Evolutionary conservation across 1,140 invertebrate species (phyloP).

Genomic region (Agraylea sexmaculata): DNA sequence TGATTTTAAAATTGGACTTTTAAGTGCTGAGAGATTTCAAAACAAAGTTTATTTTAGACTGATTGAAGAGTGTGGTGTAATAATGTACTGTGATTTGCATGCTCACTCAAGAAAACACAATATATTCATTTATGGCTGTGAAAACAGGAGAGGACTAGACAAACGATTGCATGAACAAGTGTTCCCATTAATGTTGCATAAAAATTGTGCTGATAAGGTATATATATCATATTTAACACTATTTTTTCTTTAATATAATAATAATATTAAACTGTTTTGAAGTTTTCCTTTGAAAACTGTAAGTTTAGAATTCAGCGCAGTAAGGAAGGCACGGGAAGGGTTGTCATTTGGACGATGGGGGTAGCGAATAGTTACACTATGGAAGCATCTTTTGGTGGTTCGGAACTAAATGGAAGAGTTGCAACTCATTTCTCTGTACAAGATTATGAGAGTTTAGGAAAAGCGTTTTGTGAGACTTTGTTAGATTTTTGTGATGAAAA

Average conservation of each 20-base stretch:
- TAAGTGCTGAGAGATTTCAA: constrained; percentile 5
- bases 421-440: constrained; percentile 76
- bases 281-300: constrained; percentile 90
- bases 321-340: constrained; percentile 86
- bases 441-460: constrained; percentile 61
- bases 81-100: constrained; percentile 91
- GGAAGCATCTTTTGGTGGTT: constrained; percentile 87
- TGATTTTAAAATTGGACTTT: constrained; percentile 1
- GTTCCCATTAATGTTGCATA: constrained; percentile 84
- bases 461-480: constrained; percentile 83
- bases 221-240: constrained; percentile 3
- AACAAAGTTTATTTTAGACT: constrained; percentile 41
- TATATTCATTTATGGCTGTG: constrained; percentile 93
- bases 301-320: constrained; percentile 86
- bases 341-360: constrained; percentile 90
- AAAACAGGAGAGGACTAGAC: constrained; percentile 68
- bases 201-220: constrained; percentile 86
- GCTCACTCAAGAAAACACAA: constrained; percentile 91
- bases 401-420: constrained; percentile 61
- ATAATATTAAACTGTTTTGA: constrained; percentile 26
- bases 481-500: constrained; percentile 83
- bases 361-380: constrained; percentile 89
- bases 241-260: constrained; percentile 3
- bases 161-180: constrained; percentile 75
- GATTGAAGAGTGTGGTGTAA: constrained; percentile 83